Percentiles rank a stretch among this genome's conserved stretches.
Evolutionary conservation across 2,888 invertebrate genomes (phyloP).

Genomic region (Thelaira solivaga): DNA sequence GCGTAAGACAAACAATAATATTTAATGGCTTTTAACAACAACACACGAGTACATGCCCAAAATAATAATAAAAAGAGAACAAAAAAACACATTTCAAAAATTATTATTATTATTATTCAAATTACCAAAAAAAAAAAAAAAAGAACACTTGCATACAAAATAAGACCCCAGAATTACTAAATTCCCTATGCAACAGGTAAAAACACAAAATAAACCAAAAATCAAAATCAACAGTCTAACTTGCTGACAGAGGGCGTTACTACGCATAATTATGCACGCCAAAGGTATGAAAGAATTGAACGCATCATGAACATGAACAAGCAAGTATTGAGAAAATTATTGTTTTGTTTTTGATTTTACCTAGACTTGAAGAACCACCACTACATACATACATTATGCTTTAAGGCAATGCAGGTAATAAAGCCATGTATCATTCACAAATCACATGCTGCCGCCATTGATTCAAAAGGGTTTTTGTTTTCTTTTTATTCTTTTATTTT

Average conservation of each 20-base stretch:
- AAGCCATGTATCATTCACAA: conserved; percentile 71
- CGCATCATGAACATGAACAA: no score
- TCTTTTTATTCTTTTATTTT: neutral
- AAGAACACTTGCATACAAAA: neutral
- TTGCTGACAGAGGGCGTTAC: conserved; percentile 74
- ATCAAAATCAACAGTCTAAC: conserved; percentile 17
- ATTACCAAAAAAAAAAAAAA: neutral
- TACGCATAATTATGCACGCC: conserved; percentile 72
- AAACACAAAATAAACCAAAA: no score
- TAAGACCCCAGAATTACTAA: neutral
- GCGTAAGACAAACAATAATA: conserved; percentile 5
- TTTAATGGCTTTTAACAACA: neutral
- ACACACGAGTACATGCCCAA: neutral
- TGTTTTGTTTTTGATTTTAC: neutral
- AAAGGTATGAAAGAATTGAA: neutral
- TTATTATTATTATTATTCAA: neutral
- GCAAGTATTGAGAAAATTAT: neutral
- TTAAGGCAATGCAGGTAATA: conserved; percentile 66
- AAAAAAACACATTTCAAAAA: conserved; percentile 26
- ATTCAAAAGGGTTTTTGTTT: conserved; percentile 13
- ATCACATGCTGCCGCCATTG: conserved; percentile 37
- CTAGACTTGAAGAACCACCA: neutral
- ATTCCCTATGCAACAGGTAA: neutral
- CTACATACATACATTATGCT: conserved; percentile 10
- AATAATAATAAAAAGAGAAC: conserved; percentile 5